Conservation (phyloP, 2,113 vertebrate genomes). For the Ariopsis seemanni region DNA sequence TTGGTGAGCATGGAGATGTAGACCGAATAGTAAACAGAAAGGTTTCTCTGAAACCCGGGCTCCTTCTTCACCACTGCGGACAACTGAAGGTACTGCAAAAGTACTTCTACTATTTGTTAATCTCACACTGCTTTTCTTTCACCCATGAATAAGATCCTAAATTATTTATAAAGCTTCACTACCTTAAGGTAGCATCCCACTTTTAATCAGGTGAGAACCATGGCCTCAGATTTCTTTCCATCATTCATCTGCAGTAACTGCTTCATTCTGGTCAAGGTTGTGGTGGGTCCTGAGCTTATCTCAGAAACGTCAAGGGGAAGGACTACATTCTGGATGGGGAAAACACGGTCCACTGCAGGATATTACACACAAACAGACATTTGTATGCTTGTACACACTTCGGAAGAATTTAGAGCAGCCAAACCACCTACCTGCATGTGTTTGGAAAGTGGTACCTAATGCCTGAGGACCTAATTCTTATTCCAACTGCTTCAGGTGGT, state of each 20-base stretch:
- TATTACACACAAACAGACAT: not conserved
- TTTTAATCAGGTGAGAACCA: not conserved
- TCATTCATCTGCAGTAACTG: not conserved
- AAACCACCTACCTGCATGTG: not conserved
- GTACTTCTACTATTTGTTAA: not conserved
- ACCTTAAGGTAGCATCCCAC: not conserved
- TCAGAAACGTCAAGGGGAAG: not conserved
- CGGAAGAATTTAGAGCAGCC: not conserved
- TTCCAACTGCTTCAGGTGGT: too few relatives aligned
- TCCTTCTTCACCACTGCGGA: not conserved
- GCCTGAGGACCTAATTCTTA: too few relatives aligned
- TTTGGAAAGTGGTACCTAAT: too few relatives aligned
- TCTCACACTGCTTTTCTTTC: not conserved
- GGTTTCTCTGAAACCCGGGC: not conserved
- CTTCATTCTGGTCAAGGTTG: not conserved
- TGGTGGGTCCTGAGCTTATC: not conserved
- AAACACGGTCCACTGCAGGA: not conserved
- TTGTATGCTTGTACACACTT: not conserved
- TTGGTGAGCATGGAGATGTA: not conserved
- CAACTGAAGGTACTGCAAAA: not conserved
- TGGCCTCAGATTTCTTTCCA: not conserved
- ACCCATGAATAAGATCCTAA: not conserved
- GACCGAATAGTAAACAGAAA: not conserved
- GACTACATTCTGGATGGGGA: not conserved
- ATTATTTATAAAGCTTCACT: not conserved